Evolutionary conservation across 1,140 invertebrate species (phyloP), one percentile per base, ranked within the genome.

Genomic region (Cecropterus lyciades): DNA sequence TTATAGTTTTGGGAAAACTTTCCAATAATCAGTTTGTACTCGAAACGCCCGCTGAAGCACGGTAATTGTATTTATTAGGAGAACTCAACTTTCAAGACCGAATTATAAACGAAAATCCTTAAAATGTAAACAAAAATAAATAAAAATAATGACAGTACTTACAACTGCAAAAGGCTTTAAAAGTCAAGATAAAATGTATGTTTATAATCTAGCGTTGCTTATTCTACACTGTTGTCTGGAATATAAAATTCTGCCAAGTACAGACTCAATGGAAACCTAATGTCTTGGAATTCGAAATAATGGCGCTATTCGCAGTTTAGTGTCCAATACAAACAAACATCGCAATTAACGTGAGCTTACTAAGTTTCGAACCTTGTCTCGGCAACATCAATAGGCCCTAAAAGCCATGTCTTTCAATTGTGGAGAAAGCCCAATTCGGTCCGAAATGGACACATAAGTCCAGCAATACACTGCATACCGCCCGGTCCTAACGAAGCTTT

Each of bases 401-500:
- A 17, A 49, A 60, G 57, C 57, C 45, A 60, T 49, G 45, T 60
- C 10, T 59, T 59, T 60, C 57, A 60, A 60, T 60, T 60, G 57
- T 14, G 15, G 46, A n/a, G 57, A 59, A 57, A 69, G 46, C 67
- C 30, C 62, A 69, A 74, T 72, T 67, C 46, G 16, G 30, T 60
- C 48, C 52, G 51, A 64, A 67, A 72, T 69, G 66, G 65, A 66
- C 70, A 60, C 67, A 69, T 60, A 67, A 62, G 56, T 56, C 53
- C 49, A 15, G 59, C 46, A 15, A 49, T 51, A 62, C 59, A 64
- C 68, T 43, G 75, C 76, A 77, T 80, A 79, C 74, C 73, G 59
- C 67, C 64, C 76, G 63, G 64, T 70, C 55, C 73, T 68, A 73
- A 65, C 78, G 69, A 76, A 79, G 77, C 77, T 75, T 70, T 70